phyloP scores from a whole-genome alignment of 2,888 invertebrate genomes.

The Apodemia hepburni region DNA sequence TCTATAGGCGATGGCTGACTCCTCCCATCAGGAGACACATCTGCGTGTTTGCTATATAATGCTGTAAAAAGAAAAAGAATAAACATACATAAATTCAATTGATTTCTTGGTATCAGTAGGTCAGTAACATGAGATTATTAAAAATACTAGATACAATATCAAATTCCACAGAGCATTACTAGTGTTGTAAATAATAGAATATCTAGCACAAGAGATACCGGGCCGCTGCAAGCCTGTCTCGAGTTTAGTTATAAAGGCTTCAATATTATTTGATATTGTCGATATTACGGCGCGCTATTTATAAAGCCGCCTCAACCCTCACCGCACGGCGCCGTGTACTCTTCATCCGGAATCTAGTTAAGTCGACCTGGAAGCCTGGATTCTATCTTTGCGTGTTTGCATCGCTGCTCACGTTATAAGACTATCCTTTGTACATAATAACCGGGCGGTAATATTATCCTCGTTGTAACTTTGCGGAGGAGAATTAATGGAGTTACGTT shows the following conservation, averaged over 20 bases:
- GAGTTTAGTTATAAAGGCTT: constrained; percentile 7
- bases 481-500: not conserved
- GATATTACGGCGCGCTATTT: constrained; percentile 7
- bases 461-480: not conserved
- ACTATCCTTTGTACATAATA: not conserved
- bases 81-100: too few relatives aligned
- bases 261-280: constrained; percentile 9
- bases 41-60: too few relatives aligned
- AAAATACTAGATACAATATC: not conserved
- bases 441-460: not conserved
- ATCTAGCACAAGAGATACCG: not conserved
- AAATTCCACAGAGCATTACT: not conserved
- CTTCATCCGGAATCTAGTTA: constrained; percentile 14
- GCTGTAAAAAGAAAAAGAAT: too few relatives aligned
- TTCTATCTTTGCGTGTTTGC: constrained; percentile 6
- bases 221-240: not conserved
- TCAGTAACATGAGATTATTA: too few relatives aligned
- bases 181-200: not conserved
- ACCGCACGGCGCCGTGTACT: not conserved
- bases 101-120: too few relatives aligned
- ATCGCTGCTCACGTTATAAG: not conserved
- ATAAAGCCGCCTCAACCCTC: constrained; percentile 1
- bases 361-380: constrained; percentile 6
- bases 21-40: too few relatives aligned
- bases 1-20: too few relatives aligned